phyloP scores from a whole-genome alignment of 2,113 vertebrate genomes.

The Tylochromis polylepis region DNA sequence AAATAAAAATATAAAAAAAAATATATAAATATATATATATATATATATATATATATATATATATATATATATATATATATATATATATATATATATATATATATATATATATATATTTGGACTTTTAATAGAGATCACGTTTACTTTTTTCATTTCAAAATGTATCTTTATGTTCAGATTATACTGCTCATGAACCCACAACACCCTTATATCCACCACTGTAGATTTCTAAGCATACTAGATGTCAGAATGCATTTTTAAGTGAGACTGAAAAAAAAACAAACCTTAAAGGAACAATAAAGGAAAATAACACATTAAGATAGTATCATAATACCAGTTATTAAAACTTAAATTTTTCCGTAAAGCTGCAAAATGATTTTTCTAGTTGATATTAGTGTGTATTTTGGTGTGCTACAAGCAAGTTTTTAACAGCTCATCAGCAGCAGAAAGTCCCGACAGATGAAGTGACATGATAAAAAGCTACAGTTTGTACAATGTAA shows the following conservation, averaged over 20 bases:
- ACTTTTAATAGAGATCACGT: background rate
- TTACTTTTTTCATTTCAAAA: background rate
- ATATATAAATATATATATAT: too few species aligned
- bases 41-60: too few species aligned
- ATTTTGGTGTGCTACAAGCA: background rate
- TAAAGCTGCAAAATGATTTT: background rate
- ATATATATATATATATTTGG: background rate
- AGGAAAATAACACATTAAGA: background rate
- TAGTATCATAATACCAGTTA: background rate
- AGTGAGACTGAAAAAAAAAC: background rate
- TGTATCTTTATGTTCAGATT: background rate
- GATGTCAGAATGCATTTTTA: background rate
- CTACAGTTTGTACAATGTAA: background rate
- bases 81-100: too few species aligned
- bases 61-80: too few species aligned
- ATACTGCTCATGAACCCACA: background rate
- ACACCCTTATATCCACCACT: background rate
- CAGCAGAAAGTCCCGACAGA: background rate
- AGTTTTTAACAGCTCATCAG: background rate
- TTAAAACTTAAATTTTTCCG: background rate
- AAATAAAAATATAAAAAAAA: too few species aligned
- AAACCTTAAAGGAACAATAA: fast-evolving
- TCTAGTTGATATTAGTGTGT: background rate
- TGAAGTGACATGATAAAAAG: background rate
- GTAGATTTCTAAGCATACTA: fast-evolving